A percentile compares a stretch with the other conserved stretches of the same genome.
phyloP scores from a whole-genome alignment of 30 jellyfish, hydroid and myxozoan genomes.

The Cassiopea xamachana region DNA sequence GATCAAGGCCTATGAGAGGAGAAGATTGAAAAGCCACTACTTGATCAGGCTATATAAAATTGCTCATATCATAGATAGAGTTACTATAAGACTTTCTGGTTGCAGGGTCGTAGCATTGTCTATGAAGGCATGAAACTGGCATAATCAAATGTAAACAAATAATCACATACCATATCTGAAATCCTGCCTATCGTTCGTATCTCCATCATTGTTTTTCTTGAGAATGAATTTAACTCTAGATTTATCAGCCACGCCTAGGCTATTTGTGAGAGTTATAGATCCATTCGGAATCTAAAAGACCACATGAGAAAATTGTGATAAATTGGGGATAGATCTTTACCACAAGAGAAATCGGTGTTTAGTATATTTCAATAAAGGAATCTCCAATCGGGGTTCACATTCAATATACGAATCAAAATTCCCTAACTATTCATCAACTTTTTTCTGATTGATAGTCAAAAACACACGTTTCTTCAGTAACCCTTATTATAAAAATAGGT shows the following conservation, averaged over 20 bases:
- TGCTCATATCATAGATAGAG: too few relatives aligned
- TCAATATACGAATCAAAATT: too few relatives aligned
- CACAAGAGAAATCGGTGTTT: neutral
- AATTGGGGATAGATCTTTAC: neutral
- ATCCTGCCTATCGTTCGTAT: slow-evolving; percentile 19
- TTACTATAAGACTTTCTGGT: too few relatives aligned
- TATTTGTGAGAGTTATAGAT: slow-evolving; percentile 67
- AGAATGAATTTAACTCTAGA: slow-evolving; percentile 56
- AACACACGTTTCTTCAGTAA: too few relatives aligned
- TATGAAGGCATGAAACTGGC: neutral
- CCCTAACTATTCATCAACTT: too few relatives aligned
- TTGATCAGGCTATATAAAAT: too few relatives aligned
- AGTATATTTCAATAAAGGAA: neutral
- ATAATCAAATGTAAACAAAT: neutral
- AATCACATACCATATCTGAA: slow-evolving; percentile 57
- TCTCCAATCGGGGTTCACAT: too few relatives aligned
- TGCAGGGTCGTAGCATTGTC: too few relatives aligned
- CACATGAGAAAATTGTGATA: neutral
- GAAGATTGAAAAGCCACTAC: too few relatives aligned
- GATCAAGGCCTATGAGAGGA: too few relatives aligned
- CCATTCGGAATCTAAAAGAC: slow-evolving; percentile 12
- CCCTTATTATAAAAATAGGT: too few relatives aligned
- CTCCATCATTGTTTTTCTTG: slow-evolving; percentile 45
- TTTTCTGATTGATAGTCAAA: too few relatives aligned
- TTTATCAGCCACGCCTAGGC: slow-evolving; percentile 82